Percentiles rank a stretch among this genome's conserved stretches.
Conservation (phyloP, 2,888 invertebrate species). For the Ophion obscuratus region DNA sequence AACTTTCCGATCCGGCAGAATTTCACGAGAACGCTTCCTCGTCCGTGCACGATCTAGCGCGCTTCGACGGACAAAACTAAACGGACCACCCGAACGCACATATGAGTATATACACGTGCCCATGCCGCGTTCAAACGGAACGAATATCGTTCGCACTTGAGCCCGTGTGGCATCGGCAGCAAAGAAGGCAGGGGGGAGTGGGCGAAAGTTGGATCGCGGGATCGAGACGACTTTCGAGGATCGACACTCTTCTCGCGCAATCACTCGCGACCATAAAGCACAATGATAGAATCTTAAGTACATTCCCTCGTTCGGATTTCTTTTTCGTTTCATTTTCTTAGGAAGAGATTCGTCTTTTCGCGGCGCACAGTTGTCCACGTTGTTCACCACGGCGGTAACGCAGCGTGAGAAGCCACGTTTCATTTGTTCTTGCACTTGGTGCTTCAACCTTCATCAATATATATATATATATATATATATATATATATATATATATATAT, state of each 20-base stretch:
- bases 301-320: constrained; percentile 24
- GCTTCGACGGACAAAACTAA: neutral
- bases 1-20: neutral
- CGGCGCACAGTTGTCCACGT: constrained; percentile 34
- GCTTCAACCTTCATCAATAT: constrained; percentile 14
- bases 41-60: neutral
- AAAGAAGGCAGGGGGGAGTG: constrained; percentile 16
- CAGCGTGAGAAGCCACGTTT: constrained; percentile 1
- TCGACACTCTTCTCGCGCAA: constrained; percentile 42
- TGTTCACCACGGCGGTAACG: constrained; percentile 21
- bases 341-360: constrained; percentile 59
- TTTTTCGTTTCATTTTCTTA: constrained; percentile 28
- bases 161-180: constrained; percentile 6
- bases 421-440: neutral
- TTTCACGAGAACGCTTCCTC: neutral
- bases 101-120: neutral
- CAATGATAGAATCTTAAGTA: constrained; percentile 60
- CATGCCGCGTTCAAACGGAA: constrained; percentile 23
- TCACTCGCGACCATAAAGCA: constrained; percentile 57
- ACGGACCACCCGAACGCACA: neutral
- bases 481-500: neutral
- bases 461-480: neutral
- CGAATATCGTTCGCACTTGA: constrained; percentile 27
- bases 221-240: constrained; percentile 39
- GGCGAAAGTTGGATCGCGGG: neutral